Conservation (phyloP, 1,140 invertebrate species). For the Drosophila mauritiana region DNA sequence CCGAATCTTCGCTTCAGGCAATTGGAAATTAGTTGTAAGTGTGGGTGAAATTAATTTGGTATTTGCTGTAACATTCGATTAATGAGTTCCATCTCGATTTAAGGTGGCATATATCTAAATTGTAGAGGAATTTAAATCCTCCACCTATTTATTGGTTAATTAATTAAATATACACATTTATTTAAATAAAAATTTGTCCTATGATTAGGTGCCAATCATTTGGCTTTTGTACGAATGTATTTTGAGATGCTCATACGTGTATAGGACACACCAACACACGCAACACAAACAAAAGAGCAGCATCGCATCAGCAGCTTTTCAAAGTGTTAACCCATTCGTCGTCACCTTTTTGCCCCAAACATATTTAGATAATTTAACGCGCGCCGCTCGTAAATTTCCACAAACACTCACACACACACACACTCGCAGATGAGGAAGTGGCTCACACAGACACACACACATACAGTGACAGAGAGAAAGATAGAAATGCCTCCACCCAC, state of each 20-base stretch:
- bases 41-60: neutral
- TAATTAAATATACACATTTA: too few relatives aligned
- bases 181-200: too few relatives aligned
- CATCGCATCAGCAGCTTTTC: slow-evolving; percentile 24
- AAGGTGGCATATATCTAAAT: too few relatives aligned
- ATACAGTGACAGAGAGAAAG: slow-evolving; percentile 23
- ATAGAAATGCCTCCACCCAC: slow-evolving; percentile 27
- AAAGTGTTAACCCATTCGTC: slow-evolving; percentile 80
- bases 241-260: neutral
- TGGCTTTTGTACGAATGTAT: neutral
- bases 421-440: slow-evolving; percentile 21
- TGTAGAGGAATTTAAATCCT: too few relatives aligned
- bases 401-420: slow-evolving; percentile 50
- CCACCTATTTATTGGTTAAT: too few relatives aligned
- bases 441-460: neutral
- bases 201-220: too few relatives aligned
- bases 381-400: slow-evolving; percentile 77
- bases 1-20: slow-evolving; percentile 2
- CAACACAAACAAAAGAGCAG: slow-evolving; percentile 11
- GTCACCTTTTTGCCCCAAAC: slow-evolving; percentile 78
- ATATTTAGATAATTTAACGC: slow-evolving; percentile 82
- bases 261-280: neutral
- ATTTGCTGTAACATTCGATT: neutral
- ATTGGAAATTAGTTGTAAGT: slow-evolving; percentile 10
- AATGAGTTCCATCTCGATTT: neutral